These are phyloP conservation scores for Brevipalpus yothersi DNA, from an alignment of 1,140 invertebrate species.

Conservation along the genomic window DNA sequence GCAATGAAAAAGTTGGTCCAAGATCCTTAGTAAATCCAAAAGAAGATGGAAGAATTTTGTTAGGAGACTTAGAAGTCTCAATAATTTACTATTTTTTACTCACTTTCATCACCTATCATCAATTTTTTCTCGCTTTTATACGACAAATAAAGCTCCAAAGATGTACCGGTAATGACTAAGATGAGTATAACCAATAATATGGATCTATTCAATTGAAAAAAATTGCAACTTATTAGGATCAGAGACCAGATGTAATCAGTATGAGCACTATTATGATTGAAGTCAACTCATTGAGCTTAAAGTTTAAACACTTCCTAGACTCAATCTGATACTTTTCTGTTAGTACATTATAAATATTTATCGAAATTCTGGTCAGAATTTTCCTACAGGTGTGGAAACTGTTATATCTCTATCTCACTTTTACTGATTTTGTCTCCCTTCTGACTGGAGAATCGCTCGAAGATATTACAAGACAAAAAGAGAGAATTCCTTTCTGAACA, in stretches of 20 bases:
- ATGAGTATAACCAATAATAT: not conserved
- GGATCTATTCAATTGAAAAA: not conserved
- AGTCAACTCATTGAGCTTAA: too few species aligned
- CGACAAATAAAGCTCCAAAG: not conserved
- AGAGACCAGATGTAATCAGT: too few species aligned
- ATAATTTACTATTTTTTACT: not conserved
- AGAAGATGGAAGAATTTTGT: not conserved
- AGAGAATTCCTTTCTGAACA: too few species aligned
- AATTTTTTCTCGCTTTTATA: not conserved
- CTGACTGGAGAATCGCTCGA: too few species aligned
- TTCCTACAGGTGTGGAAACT: not conserved
- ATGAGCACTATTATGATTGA: too few species aligned
- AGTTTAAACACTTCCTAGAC: too few species aligned
- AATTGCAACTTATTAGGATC: not conserved
- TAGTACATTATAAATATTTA: too few species aligned
- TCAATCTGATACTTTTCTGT: too few species aligned
- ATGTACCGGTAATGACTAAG: not conserved
- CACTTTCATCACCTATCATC: not conserved
- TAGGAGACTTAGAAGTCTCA: too few species aligned
- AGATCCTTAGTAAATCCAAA: not conserved
- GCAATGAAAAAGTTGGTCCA: not conserved
- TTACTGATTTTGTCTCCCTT: too few species aligned
- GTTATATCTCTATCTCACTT: not conserved
- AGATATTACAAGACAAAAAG: too few species aligned
- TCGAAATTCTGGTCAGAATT: too few species aligned